Evolutionary conservation across 30 jellyfish, hydroid and myxozoan genomes (phyloP), one percentile per base, ranked within the genome.

Genomic region (Chrysaora quinquecirrha): DNA sequence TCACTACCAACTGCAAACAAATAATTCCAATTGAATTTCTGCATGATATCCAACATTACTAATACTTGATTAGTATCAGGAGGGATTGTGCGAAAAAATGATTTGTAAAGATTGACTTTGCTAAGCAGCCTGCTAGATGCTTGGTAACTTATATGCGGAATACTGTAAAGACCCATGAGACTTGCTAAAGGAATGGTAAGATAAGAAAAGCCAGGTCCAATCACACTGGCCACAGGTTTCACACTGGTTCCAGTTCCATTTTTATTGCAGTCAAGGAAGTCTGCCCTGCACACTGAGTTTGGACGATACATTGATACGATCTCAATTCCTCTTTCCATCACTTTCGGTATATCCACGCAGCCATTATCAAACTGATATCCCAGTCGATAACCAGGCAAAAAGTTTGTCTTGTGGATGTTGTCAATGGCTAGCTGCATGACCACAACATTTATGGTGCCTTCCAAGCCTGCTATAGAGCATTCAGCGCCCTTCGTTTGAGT

Each of bases 271-370:
- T 86, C 87, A 30, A 90, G 49, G 54, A 76, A 90, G 56, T 85
- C 96, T 43, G 90, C 91, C 38, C 95, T 92, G 84, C 98, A 91
- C 6, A 91, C 96, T 30, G 98, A 85, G 54, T 85, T 82, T 25
- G 90, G 89, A 0, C 98, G 89, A 65, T 85, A 83, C 89, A 91
- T 54, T 10, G 98, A 91, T 23, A 85, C 95, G 14, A 91, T 73
- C 63, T 91, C 98, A n/a, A 91, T 91, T 19, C 98, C 96, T 63
- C 98, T 72, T 58, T 91, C 87, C 98, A 91, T 91, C 20, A 94
- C 86, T 27, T 54, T 49, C 21, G 96, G 96, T 0, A 91, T 62
- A 32, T 76, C 84, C 28, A 64, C 65, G 49, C 98, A 91, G 56
- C 81, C 93, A 50, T 91, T 90, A 65, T 91, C 96, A 6, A 91